Evolutionary conservation across 2,113 vertebrate genomes (phyloP).

Genomic region (Phodopus roborovskii): DNA sequence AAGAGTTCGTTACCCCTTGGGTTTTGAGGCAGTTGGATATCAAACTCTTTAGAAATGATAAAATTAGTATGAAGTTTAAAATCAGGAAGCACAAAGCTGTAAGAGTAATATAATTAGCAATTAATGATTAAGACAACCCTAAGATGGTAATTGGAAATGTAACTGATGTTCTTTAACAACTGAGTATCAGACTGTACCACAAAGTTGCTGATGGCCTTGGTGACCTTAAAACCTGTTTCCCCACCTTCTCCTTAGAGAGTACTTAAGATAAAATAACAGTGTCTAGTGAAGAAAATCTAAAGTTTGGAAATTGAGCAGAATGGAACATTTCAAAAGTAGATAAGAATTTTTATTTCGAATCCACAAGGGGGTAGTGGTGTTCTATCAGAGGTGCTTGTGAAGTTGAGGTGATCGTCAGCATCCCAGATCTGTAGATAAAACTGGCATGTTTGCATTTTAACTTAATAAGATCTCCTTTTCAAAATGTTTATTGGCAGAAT

Average conservation of each 20-base stretch:
- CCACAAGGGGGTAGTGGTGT: constrained; percentile 88
- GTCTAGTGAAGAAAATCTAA: constrained; percentile 48
- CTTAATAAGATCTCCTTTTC: constrained; percentile 77
- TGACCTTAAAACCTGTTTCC: constrained; percentile 17
- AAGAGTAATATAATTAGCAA: not conserved
- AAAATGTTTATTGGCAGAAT: constrained; percentile 72
- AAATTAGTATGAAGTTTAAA: constrained; percentile 25
- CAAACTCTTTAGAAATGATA: constrained; percentile 11
- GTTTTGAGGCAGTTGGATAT: constrained; percentile 55
- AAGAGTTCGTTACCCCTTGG: constrained; percentile 24
- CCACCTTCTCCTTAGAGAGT: constrained; percentile 57
- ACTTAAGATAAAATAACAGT: constrained; percentile 51
- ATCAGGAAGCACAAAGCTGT: constrained; percentile 11
- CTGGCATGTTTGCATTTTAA: constrained; percentile 80
- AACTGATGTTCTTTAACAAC: not conserved
- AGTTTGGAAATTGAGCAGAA: constrained; percentile 63
- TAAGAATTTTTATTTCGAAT: constrained; percentile 81
- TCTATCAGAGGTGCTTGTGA: constrained; percentile 78
- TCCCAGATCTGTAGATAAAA: constrained; percentile 78
- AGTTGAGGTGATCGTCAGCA: constrained; percentile 68
- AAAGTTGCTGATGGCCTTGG: not conserved
- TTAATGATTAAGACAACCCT: constrained; percentile 16
- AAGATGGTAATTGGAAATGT: not conserved
- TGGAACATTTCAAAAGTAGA: constrained; percentile 65
- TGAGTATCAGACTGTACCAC: not conserved